Base-by-base conservation (phyloP, 1,140 invertebrate species). In the Mylabris phalerata region DNA sequence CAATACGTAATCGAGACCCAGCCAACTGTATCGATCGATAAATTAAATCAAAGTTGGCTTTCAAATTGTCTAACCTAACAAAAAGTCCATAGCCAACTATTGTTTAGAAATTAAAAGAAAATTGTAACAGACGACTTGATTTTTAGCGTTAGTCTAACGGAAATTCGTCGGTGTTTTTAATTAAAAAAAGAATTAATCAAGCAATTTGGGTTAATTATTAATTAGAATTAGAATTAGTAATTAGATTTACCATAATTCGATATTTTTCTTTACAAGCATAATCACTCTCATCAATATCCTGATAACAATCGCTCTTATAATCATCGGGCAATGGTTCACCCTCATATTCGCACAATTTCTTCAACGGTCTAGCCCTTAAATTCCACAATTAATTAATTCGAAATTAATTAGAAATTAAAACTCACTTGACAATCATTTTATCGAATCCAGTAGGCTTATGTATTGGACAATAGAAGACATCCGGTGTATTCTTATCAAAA, bases 241-340 rank as follows among this genome's bases (percentile, higher is more conserved):
- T 5, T 32, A 2, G n/a, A 61, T 61, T 80, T 75, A 90, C 88
- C 87, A 90, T 86, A 62, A 91, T 90, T 70, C 88, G 77, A 65
- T 87, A 83, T 72, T 90, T 90, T 71, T 91, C 89, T 71, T 89
- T 88, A 75, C 89, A 91, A 9, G 87, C 89, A 67, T 85, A 90
- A 50, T 87, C 85, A 10, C 83, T 83, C 73, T 91, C 88, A 68
- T 91, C 88, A 7, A 90, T 82, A 70, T 91, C 86, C 69, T 88
- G 84, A 73, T 89, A 91, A 67, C 89, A 91, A 68, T 90, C 89
- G 39, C 84, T 85, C 71, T 87, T 87, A 75, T 89, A 88, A 66
- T 88, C 84, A 55, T 82, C 79, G 0, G 88, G 88, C 50, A 89
- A 73, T 19, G 80, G 77, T 54, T 79, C 79, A 9, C 87, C 88